phyloP scores from a whole-genome alignment of 2,888 invertebrate genomes.

The Drosophila gaucha region DNA sequence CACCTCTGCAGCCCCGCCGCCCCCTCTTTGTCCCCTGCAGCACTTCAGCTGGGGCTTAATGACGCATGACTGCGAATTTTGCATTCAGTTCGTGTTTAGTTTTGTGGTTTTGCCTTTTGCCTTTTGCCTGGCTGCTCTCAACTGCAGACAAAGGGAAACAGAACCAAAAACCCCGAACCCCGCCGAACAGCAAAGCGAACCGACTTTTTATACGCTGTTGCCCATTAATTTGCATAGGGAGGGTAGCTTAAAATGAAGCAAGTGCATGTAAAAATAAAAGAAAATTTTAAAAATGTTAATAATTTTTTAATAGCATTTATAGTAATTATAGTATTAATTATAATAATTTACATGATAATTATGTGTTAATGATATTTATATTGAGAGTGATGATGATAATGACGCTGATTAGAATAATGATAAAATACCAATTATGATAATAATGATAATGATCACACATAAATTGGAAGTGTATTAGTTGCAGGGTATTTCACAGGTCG shows the following conservation, averaged over 20 bases:
- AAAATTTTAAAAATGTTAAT: too few species aligned
- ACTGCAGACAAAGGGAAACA: conserved; percentile 43
- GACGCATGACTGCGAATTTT: conserved; percentile 63
- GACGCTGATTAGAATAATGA: neutral
- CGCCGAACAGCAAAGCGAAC: neutral
- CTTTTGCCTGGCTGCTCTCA: conserved; percentile 30
- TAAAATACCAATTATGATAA: neutral
- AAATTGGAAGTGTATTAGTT: too few species aligned
- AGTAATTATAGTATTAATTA: neutral
- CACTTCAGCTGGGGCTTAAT: conserved; percentile 39
- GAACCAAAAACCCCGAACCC: neutral
- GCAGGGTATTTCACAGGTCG: conserved; percentile 14
- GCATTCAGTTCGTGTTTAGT: conserved; percentile 68
- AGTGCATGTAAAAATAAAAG: neutral
- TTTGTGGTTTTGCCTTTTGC: conserved; percentile 53
- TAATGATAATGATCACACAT: neutral
- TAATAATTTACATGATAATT: neutral
- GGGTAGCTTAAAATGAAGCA: neutral
- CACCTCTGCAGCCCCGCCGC: neutral
- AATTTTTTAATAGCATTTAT: too few species aligned
- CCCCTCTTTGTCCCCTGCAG: neutral
- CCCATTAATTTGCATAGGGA: neutral
- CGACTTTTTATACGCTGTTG: conserved; percentile 11
- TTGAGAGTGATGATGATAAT: neutral
- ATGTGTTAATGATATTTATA: too few species aligned